Evolutionary conservation across 2,113 vertebrate genomes (phyloP).

Genomic region (Porphyrio hochstetteri): DNA sequence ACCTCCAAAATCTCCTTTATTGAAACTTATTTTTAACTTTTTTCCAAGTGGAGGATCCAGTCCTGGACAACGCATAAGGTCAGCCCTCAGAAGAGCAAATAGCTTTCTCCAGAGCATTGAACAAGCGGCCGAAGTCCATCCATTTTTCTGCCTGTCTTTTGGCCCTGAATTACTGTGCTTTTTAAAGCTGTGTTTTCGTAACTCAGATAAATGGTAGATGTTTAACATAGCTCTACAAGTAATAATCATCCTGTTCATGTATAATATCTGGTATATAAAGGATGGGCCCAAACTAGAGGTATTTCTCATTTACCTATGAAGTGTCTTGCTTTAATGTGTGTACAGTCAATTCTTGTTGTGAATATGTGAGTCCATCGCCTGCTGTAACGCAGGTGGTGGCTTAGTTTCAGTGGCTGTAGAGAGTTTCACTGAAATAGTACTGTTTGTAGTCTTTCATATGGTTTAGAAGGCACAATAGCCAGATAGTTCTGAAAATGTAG

Average conservation of each 20-base stretch:
- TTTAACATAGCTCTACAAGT: background rate
- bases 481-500: background rate
- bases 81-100: background rate
- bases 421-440: background rate
- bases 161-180: background rate
- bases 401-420: slow-evolving; percentile 1
- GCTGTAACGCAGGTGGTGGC: background rate
- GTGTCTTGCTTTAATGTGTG: background rate
- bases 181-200: background rate
- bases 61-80: background rate
- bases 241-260: background rate
- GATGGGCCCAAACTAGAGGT: background rate
- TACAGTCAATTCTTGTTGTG: slow-evolving; percentile 1
- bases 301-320: background rate
- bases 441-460: background rate
- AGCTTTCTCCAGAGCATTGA: background rate
- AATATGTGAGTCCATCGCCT: background rate
- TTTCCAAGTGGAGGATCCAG: background rate
- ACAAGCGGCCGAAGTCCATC: background rate
- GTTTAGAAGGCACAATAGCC: slow-evolving; percentile 4
- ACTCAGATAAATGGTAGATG: background rate
- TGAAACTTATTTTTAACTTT: background rate
- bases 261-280: background rate
- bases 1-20: background rate
- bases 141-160: background rate